Evolutionary conservation across 2,113 vertebrate species (phyloP), one percentile per base, ranked within the genome.

Genomic region (Cheilinus undulatus): DNA sequence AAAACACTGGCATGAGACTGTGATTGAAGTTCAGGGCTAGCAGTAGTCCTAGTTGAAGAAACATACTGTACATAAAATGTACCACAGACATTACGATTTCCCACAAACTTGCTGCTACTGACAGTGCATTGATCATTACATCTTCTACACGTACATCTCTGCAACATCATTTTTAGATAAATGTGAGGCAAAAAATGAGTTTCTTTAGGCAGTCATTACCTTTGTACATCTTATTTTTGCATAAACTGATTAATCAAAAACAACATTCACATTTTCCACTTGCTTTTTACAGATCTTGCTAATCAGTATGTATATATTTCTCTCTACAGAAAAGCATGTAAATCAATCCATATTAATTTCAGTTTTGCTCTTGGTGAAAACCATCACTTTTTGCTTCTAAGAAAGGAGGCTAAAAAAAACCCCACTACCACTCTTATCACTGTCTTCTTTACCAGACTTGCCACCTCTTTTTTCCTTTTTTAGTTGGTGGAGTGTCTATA

Each of bases 391-490:
- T 14, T 14, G 28, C 15, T 11, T 2, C 14, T 40, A 3, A 6
- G 30, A 9, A 5, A 32, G 4, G 4, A 32, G 30, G 30, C 30
- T 9, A 32, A 32, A 32, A 32, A 32, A 32, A 6, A 9, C 4
- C 12, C 34, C 3, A 11, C 34, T 30, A 7, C 28, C 11, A 13
- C 12, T 36, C 12, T 40, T 15, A 3, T 15, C 14, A 3, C 10
- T 40, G 14, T 4, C 36, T 14, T 15, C 36, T 15, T 2, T 40
- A 3, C 14, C 14, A 40, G 17, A 7, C 19, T 1, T 1, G 34
- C 0, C 2, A 6, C 0, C 0, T 17, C 0, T 6, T 3, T 0
- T 0, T 8, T 0, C 8, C 23, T 2, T 0, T 14, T 17, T 0
- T n/a, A n/a, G n/a, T n/a, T n/a, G n/a, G n/a, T n/a, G n/a, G n/a